Evolutionary conservation across 1,140 invertebrate genomes (phyloP), one percentile per base, ranked within the genome.

Genomic region (Tetranychus urticae): DNA sequence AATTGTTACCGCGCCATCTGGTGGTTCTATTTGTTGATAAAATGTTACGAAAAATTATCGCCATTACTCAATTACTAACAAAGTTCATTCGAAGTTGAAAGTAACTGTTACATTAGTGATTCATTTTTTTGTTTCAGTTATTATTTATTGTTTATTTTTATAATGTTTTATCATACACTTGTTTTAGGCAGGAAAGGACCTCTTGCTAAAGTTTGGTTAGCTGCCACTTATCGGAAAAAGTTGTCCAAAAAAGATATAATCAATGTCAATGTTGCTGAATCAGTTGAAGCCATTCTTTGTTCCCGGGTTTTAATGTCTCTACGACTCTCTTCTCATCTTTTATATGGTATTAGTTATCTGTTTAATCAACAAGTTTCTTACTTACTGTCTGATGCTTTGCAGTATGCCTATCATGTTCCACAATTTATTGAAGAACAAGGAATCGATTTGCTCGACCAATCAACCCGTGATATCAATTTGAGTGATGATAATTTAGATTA

Each of bases 181-280:
- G 91, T 97, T 69, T 80, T 98, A 75, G 91, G 89, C 79, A 97
- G 97, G 75, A 97, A 97, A 72, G 93, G 93, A 68, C 92, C 92
- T 1, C 71, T 98, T 74, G 90, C 92, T 73, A 80, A 90, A 69
- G 96, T 97, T 76, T 99, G 96, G 96, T 75, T 99, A 68, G 96
- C 96, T 46, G 96, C 96, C 62, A 96, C 99, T 76, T 99, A 96
- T 96, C 96, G 99, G 71, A 98, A 97, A 70, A 99, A 99, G 71
- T 76, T 99, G 39, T 98, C 96, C 0, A 99, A 99, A 74, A 92
- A 96, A 60, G 94, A 99, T 80, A 93, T 99, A 39, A 98, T 97
- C 75, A 94, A 99, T 75, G 99, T 94, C 0, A 97, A 98, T 70
- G 98, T 99, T 70, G 91, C 97, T 71, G 93, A 93, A 72, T 97